Percentiles rank a stretch among this genome's conserved stretches.
These are phyloP conservation scores for Lucilia cuprina DNA, from an alignment of 1,140 invertebrate genomes.

Conservation along the genomic window DNA sequence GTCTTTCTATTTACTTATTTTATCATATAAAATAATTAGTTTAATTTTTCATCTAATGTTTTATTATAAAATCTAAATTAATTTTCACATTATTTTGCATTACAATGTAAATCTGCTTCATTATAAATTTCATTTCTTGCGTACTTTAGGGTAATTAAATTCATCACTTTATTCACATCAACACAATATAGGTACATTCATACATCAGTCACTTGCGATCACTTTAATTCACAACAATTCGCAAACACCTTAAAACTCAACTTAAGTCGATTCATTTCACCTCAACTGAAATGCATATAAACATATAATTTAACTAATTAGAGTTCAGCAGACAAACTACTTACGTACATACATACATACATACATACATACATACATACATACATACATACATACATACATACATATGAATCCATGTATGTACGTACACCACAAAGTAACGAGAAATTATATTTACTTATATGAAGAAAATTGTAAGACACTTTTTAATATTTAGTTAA, in stretches of 20 bases:
- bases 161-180: background rate
- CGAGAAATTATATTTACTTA: too few relatives aligned
- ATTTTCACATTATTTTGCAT: conserved; percentile 3
- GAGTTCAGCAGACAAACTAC: background rate
- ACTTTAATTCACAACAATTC: background rate
- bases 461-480: too few relatives aligned
- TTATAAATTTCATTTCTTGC: background rate
- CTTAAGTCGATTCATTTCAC: background rate
- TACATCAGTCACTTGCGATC: background rate
- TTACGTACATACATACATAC: too few relatives aligned
- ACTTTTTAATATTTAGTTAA: too few relatives aligned
- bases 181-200: too few relatives aligned
- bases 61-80: background rate
- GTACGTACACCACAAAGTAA: too few relatives aligned
- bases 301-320: background rate
- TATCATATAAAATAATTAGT: too few relatives aligned
- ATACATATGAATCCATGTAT: too few relatives aligned
- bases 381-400: too few relatives aligned
- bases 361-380: too few relatives aligned
- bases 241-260: background rate
- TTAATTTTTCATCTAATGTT: too few relatives aligned
- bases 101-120: background rate
- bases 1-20: too few relatives aligned
- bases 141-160: background rate
- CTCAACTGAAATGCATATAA: background rate